A percentile compares a stretch with the other conserved stretches of the same genome.
These are phyloP conservation scores for Nemurella pictetii DNA, from an alignment of 2,888 invertebrate species.

Conservation along the genomic window DNA sequence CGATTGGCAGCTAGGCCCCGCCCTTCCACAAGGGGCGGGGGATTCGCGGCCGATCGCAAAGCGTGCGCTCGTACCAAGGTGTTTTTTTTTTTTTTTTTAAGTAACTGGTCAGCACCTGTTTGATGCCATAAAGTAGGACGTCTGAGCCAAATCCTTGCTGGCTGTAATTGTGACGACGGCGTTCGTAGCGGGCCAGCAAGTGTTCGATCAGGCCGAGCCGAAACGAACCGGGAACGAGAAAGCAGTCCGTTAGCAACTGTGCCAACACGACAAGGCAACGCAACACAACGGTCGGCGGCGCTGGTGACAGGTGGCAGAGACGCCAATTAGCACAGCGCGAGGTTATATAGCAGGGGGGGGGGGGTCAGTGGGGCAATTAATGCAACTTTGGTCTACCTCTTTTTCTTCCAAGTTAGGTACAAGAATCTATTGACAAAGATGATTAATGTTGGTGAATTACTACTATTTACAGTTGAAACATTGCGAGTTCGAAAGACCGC, in stretches of 20 bases:
- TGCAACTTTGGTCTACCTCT: too few relatives aligned
- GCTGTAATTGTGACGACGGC: conserved; percentile 58
- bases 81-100: too few relatives aligned
- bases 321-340: too few relatives aligned
- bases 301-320: background rate
- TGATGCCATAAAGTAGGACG: conserved; percentile 98
- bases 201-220: background rate
- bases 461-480: background rate
- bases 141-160: conserved; percentile 95
- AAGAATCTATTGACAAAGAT: too few relatives aligned
- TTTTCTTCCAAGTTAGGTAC: too few relatives aligned
- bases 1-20: background rate
- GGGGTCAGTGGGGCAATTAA: too few relatives aligned
- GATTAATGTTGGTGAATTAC: too few relatives aligned
- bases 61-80: background rate
- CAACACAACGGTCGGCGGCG: too few relatives aligned
- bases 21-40: background rate
- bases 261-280: background rate
- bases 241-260: conserved; percentile 38
- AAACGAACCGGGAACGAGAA: conserved; percentile 40
- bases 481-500: background rate
- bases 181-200: conserved; percentile 32
- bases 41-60: background rate
- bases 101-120: conserved; percentile 68
- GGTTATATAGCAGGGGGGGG: too few relatives aligned